phyloP scores from a whole-genome alignment of 30 jellyfish, hydroid and myxozoan species.

The Sanderia malayensis region DNA sequence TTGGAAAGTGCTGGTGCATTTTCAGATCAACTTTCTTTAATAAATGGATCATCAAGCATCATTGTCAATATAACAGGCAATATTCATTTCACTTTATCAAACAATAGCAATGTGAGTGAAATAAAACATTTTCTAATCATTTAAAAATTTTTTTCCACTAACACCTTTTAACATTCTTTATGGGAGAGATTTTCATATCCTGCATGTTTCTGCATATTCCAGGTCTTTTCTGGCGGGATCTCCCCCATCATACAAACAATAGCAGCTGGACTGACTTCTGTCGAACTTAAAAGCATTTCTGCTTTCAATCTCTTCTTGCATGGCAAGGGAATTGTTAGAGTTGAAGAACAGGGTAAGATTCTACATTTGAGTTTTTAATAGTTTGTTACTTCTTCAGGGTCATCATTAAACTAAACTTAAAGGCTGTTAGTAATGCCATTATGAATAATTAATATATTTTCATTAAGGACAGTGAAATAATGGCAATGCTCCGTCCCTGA shows the following conservation, averaged over 20 bases:
- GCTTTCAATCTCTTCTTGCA: not conserved
- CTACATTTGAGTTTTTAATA: too few relatives aligned
- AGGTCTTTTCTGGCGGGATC: not conserved
- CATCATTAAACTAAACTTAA: too few relatives aligned
- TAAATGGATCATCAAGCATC: not conserved
- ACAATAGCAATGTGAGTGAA: not conserved
- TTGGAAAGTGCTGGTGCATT: constrained; percentile 17
- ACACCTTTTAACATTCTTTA: too few relatives aligned
- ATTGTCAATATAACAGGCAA: not conserved
- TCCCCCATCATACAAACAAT: not conserved
- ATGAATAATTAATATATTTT: too few relatives aligned
- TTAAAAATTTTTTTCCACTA: too few relatives aligned
- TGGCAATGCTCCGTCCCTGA: too few relatives aligned
- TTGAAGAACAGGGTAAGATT: too few relatives aligned
- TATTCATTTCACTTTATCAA: not conserved
- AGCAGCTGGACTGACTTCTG: not conserved
- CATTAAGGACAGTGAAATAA: too few relatives aligned
- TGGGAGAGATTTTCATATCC: too few relatives aligned
- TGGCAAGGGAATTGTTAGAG: not conserved
- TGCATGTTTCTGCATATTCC: not conserved
- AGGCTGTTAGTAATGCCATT: too few relatives aligned
- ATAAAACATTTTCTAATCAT: too few relatives aligned
- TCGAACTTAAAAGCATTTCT: not conserved
- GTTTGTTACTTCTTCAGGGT: too few relatives aligned
- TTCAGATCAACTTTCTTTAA: constrained; percentile 11